These are phyloP conservation scores for Crenichthys baileyi DNA, from an alignment of 2,797 vertebrate genomes.

Conservation along the genomic window DNA sequence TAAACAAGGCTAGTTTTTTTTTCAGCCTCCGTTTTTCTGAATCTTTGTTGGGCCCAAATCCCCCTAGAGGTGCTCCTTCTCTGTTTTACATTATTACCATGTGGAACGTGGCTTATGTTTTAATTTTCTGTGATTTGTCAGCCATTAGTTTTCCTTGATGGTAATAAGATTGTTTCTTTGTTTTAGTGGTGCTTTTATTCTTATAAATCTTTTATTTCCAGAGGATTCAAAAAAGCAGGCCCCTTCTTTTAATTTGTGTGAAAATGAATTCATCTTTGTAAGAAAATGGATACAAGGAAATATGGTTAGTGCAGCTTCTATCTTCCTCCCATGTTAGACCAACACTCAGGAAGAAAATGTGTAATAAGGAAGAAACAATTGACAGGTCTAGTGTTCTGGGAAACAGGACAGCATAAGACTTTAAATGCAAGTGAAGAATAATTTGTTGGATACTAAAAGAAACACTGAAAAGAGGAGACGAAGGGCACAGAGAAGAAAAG, in stretches of 20 bases:
- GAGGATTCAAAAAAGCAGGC: conserved; percentile 63
- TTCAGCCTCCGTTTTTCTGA: conserved; percentile 12
- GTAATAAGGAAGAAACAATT: conserved; percentile 19
- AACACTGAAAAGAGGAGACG: conserved; percentile 22
- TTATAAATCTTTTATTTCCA: conserved; percentile 47
- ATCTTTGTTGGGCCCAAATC: conserved; percentile 20
- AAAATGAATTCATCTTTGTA: conserved; percentile 75
- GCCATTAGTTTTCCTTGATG: conserved; percentile 42
- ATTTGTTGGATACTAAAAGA: conserved; percentile 25
- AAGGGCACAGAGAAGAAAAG: conserved; percentile 23
- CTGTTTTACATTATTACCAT: conserved; percentile 41
- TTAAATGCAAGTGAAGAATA: conserved; percentile 22
- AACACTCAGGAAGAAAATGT: conserved; percentile 1
- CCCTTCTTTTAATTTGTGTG: conserved; percentile 69
- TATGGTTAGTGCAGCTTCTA: conserved; percentile 54
- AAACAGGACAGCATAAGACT: conserved; percentile 2
- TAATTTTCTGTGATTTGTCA: conserved; percentile 58
- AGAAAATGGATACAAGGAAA: conserved; percentile 70
- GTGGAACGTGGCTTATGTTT: conserved; percentile 34
- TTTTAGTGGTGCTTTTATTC: conserved; percentile 51
- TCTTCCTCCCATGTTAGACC: background rate
- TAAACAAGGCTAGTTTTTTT: conserved; percentile 40
- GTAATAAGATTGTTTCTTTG: conserved; percentile 57
- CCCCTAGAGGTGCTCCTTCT: conserved; percentile 21
- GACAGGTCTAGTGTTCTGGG: background rate